A percentile compares a stretch with the other conserved stretches of the same genome.
phyloP scores from a whole-genome alignment of 2,797 vertebrate genomes.

The Acanthurus tractus region DNA sequence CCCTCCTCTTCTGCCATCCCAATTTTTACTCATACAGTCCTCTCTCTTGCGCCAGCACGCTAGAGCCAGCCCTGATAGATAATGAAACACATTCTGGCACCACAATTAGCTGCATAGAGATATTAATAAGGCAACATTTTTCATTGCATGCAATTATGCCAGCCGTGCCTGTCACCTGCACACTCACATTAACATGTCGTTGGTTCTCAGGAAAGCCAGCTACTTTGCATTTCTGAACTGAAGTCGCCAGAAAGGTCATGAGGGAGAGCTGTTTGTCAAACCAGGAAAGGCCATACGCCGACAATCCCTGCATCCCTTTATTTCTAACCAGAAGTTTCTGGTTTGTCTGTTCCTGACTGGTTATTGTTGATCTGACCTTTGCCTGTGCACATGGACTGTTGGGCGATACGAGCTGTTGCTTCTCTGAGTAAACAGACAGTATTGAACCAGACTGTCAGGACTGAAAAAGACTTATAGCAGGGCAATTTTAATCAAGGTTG shows the following conservation, averaged over 20 bases:
- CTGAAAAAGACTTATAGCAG: slow-evolving; percentile 33
- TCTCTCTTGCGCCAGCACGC: slow-evolving; percentile 48
- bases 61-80: slow-evolving; percentile 26
- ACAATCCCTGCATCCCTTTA: slow-evolving; percentile 13
- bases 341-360: slow-evolving; percentile 46
- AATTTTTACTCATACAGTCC: slow-evolving; percentile 26
- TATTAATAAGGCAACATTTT: slow-evolving; percentile 51
- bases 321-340: slow-evolving; percentile 49
- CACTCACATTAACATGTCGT: slow-evolving; percentile 36
- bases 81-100: slow-evolving; percentile 56
- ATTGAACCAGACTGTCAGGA: slow-evolving; percentile 35
- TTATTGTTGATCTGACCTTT: slow-evolving; percentile 82
- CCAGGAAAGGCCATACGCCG: slow-evolving; percentile 67
- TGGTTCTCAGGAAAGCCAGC: slow-evolving; percentile 32
- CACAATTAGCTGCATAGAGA: slow-evolving; percentile 51
- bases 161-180: slow-evolving; percentile 34
- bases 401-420: slow-evolving; percentile 17
- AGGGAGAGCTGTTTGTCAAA: slow-evolving; percentile 60
- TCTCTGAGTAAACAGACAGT: slow-evolving; percentile 39
- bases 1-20: slow-evolving; percentile 24
- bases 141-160: slow-evolving; percentile 47
- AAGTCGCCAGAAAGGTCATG: slow-evolving; percentile 77
- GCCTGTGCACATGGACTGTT: slow-evolving; percentile 33
- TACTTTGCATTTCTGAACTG: slow-evolving; percentile 58
- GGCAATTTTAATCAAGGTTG: slow-evolving; percentile 18